phyloP scores from a whole-genome alignment of 2,113 vertebrate genomes.

The Raja brachyura region DNA sequence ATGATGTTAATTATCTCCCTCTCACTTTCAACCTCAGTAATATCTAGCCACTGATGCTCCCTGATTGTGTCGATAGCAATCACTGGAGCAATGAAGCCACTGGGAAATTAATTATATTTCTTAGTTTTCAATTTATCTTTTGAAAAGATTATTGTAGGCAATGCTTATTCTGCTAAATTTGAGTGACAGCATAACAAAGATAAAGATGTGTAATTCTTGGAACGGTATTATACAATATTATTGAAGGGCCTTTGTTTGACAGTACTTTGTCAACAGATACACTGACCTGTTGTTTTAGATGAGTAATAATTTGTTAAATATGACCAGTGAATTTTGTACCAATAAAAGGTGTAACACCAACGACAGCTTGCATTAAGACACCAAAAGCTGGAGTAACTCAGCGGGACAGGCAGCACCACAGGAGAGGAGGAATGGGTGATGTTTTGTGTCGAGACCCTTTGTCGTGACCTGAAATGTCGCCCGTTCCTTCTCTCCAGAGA shows the following conservation, averaged over 20 bases:
- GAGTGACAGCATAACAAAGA: background rate
- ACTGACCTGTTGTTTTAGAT: background rate
- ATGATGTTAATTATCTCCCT: conserved; percentile 2
- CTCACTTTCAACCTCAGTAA: background rate
- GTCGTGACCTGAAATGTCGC: too few relatives aligned
- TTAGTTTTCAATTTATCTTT: background rate
- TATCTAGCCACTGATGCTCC: background rate
- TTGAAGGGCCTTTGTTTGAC: background rate
- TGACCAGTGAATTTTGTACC: background rate
- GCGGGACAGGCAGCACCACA: too few relatives aligned
- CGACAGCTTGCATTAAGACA: background rate
- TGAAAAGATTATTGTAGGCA: background rate
- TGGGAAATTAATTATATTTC: background rate
- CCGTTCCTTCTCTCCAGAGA: too few relatives aligned
- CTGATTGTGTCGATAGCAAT: background rate
- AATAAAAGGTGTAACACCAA: background rate
- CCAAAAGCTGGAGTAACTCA: too few relatives aligned
- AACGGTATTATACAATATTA: background rate
- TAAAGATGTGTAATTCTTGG: background rate
- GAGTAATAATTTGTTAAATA: background rate
- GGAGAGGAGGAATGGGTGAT: too few relatives aligned
- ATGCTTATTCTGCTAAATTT: background rate
- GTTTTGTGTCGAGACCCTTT: too few relatives aligned
- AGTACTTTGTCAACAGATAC: background rate
- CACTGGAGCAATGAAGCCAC: background rate